Evolutionary conservation across 2,888 invertebrate genomes (phyloP).

Genomic region (Melanargia galathea): DNA sequence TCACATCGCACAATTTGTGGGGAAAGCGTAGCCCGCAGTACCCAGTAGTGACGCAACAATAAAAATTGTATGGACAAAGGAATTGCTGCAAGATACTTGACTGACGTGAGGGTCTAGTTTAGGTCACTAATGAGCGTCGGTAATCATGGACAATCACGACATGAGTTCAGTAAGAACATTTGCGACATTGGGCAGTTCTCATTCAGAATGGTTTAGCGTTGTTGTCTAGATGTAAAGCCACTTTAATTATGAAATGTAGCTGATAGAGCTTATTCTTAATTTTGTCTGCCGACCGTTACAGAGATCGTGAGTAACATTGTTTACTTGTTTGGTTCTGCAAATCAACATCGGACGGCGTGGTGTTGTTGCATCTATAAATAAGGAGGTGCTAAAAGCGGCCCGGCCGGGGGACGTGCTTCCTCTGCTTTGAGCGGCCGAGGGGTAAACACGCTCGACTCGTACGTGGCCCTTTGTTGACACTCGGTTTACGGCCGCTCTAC

Average conservation of each 20-base stretch:
- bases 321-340: conserved; percentile 74
- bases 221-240: background rate
- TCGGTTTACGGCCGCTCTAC: conserved; percentile 70
- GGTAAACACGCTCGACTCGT: conserved; percentile 72
- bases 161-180: conserved; percentile 1
- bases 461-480: conserved; percentile 77
- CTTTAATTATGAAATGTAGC: conserved; percentile 3
- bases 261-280: conserved; percentile 17
- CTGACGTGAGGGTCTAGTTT: conserved; percentile 64
- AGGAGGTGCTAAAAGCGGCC: conserved; percentile 81
- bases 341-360: conserved; percentile 65
- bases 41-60: conserved; percentile 75
- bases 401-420: conserved; percentile 77
- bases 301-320: conserved; percentile 59
- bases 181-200: background rate
- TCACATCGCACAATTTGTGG: conserved; percentile 68
- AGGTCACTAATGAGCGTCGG: conserved; percentile 56
- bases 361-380: conserved; percentile 78
- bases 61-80: conserved; percentile 77
- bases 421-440: conserved; percentile 76
- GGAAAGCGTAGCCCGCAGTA: conserved; percentile 70
- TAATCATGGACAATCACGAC: conserved; percentile 38
- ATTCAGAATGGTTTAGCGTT: too few relatives aligned
- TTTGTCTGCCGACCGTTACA: conserved; percentile 28
- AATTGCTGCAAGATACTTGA: conserved; percentile 62